These are phyloP conservation scores for Zaprionus lachaisei DNA, from an alignment of 1,140 invertebrate species.

Conservation along the genomic window DNA sequence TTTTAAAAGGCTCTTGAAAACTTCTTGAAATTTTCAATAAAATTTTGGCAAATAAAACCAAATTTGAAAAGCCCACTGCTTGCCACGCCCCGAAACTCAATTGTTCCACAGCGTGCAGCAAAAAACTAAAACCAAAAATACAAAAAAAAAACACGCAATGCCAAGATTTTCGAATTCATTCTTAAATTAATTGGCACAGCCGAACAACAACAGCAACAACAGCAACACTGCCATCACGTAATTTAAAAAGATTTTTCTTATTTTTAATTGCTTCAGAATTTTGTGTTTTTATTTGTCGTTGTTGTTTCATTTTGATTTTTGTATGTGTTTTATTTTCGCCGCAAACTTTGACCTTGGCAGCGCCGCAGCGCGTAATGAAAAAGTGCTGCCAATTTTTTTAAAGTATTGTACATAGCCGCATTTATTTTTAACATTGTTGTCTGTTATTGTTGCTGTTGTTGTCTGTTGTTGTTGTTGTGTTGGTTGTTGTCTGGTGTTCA, in stretches of 20 bases:
- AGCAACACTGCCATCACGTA: conserved; percentile 50
- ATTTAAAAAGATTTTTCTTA: conserved; percentile 65
- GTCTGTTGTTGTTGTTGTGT: neutral
- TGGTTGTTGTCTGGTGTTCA: conserved; percentile 44
- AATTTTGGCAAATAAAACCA: neutral
- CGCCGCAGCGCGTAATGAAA: conserved; percentile 26
- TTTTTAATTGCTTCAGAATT: conserved; percentile 40
- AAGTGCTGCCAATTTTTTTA: conserved; percentile 50
- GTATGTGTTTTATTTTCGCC: conserved; percentile 17
- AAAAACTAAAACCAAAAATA: conserved; percentile 15
- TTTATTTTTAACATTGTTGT: conserved; percentile 29
- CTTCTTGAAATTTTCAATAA: neutral
- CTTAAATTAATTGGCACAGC: conserved; percentile 75
- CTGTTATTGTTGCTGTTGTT: conserved; percentile 23
- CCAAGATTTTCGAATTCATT: conserved; percentile 77
- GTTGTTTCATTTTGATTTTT: conserved; percentile 28
- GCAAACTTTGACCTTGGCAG: conserved; percentile 75
- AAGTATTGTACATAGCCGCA: conserved; percentile 29
- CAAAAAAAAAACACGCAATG: conserved; percentile 46
- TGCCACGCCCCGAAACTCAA: neutral
- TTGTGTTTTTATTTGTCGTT: conserved; percentile 33
- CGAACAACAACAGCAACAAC: conserved; percentile 48
- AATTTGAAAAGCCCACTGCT: neutral
- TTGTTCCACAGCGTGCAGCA: neutral
- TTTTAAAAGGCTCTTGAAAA: neutral